phyloP scores from a whole-genome alignment of 2,113 vertebrate species.

The Colinus virginianus region DNA sequence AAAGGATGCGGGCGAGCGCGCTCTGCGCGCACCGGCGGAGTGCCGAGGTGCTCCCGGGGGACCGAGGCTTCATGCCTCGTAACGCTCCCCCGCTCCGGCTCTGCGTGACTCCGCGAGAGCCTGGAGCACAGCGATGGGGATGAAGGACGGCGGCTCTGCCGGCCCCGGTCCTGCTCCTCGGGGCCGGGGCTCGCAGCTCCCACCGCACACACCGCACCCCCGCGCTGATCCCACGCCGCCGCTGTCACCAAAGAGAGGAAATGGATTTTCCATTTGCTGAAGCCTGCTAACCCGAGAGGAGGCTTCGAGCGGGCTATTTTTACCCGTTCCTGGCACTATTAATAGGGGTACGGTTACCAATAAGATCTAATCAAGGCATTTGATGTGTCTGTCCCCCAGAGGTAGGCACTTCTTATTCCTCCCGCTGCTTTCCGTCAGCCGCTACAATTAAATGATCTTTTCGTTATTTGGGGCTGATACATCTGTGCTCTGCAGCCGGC shows the following conservation, averaged over 20 bases:
- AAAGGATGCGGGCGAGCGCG: background rate
- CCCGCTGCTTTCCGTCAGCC: background rate
- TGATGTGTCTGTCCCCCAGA: slow-evolving; percentile 46
- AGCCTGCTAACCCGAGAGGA: background rate
- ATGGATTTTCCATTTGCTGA: background rate
- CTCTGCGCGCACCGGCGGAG: background rate
- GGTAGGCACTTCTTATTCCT: background rate
- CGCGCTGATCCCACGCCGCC: background rate
- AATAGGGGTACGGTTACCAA: slow-evolving; percentile 24
- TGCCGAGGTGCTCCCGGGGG: background rate
- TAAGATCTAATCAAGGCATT: slow-evolving; percentile 26
- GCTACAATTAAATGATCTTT: slow-evolving; percentile 26
- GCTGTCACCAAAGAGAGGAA: background rate
- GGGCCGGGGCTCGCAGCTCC: background rate
- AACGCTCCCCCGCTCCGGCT: background rate
- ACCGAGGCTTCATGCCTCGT: background rate
- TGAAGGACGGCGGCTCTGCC: background rate
- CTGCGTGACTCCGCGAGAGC: background rate
- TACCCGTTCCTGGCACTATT: slow-evolving; percentile 38
- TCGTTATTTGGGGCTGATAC: background rate
- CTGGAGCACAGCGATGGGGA: rapidly evolving
- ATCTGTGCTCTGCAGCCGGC: background rate
- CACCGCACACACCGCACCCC: rapidly evolving
- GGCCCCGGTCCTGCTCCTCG: rapidly evolving
- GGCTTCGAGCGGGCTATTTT: slow-evolving; percentile 53